Evolutionary conservation across 2,797 vertebrate species (phyloP).

Genomic region (Miichthys miiuy): DNA sequence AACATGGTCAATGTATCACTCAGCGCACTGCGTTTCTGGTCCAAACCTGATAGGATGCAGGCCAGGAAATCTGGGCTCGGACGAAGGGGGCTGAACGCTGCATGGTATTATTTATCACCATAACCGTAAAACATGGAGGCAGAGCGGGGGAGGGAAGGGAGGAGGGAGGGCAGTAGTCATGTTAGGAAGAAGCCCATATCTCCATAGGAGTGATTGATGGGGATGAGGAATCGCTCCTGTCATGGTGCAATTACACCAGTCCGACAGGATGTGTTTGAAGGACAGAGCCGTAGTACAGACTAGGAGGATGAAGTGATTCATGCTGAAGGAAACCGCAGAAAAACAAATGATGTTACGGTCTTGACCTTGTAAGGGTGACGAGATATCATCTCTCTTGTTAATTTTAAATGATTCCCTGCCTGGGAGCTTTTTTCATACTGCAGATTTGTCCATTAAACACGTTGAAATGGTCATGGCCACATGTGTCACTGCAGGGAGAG

Average conservation of each 20-base stretch:
- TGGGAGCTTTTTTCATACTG: conserved; percentile 10
- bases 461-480: conserved; percentile 25
- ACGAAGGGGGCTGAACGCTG: conserved; percentile 46
- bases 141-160: conserved; percentile 37
- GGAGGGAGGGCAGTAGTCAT: conserved; percentile 44
- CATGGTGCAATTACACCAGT: conserved; percentile 78
- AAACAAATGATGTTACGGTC: conserved; percentile 72
- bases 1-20: conserved; percentile 71
- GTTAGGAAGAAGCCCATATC: conserved; percentile 67
- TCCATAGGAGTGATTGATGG: conserved; percentile 75
- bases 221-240: conserved; percentile 71
- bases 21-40: conserved; percentile 56
- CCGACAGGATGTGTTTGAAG: conserved; percentile 78
- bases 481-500: conserved; percentile 23
- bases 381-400: conserved; percentile 69
- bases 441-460: conserved; percentile 56
- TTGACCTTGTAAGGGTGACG: conserved; percentile 72
- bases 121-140: conserved; percentile 67
- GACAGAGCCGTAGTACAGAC: conserved; percentile 62
- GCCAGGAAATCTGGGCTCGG: conserved; percentile 65
- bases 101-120: conserved; percentile 74
- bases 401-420: conserved; percentile 67
- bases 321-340: conserved; percentile 49
- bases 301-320: conserved; percentile 66
- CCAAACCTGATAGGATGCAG: conserved; percentile 58